phyloP scores from a whole-genome alignment of 1,140 invertebrate genomes.

The Habropoda laboriosa region DNA sequence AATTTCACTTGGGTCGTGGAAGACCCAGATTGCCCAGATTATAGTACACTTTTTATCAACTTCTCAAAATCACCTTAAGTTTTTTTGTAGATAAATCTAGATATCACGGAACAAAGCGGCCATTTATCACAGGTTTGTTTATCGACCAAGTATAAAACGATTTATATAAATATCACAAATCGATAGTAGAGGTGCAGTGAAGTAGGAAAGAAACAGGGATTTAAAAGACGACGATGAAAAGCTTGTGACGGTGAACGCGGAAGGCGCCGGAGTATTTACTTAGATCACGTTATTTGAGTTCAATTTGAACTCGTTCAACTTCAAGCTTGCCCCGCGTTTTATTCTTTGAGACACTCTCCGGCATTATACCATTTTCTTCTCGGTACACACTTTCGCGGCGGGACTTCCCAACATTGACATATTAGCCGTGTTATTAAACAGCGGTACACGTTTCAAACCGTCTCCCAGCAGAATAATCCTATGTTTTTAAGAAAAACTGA shows the following conservation, averaged over 20 bases:
- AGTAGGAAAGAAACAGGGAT: conserved; percentile 15
- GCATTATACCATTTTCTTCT: background rate
- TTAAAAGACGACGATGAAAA: background rate
- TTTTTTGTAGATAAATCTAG: too few species aligned
- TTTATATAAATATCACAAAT: background rate
- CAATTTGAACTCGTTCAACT: conserved; percentile 26
- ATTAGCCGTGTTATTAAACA: background rate
- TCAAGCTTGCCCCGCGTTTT: background rate
- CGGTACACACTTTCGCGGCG: conserved; percentile 3
- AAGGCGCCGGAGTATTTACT: conserved; percentile 12
- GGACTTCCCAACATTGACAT: background rate
- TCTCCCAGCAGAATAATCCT: background rate
- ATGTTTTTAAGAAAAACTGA: too few species aligned
- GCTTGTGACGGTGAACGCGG: background rate
- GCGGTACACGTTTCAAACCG: background rate
- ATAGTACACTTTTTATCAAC: too few species aligned
- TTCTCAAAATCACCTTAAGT: too few species aligned
- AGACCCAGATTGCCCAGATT: too few species aligned
- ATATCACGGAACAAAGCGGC: too few species aligned
- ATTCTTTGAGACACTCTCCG: background rate
- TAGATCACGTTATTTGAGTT: conserved; percentile 31
- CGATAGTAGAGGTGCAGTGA: background rate
- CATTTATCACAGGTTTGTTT: too few species aligned
- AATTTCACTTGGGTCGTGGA: too few species aligned
- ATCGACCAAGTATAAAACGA: too few species aligned